phyloP scores from a whole-genome alignment of 2,113 vertebrate species.

The Vulpes lagopus region DNA sequence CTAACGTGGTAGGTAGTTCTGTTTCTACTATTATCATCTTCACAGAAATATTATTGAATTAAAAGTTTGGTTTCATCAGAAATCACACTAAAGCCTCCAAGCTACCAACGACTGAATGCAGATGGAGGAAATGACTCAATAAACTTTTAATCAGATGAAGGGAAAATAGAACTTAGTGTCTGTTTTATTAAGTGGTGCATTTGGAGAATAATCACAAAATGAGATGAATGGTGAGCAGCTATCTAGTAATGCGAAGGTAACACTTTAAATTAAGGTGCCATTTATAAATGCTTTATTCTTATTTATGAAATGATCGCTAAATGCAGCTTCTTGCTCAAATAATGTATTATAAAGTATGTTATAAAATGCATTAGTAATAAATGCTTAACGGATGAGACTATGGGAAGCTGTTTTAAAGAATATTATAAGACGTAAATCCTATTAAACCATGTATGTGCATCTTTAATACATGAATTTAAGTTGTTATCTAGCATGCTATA shows the following conservation, averaged over 20 bases:
- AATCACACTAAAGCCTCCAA: constrained; percentile 62
- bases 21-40: neutral
- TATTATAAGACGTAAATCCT: constrained; percentile 89
- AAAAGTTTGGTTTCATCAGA: constrained; percentile 76
- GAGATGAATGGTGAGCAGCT: constrained; percentile 87
- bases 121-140: constrained; percentile 85
- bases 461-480: constrained; percentile 92
- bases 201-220: constrained; percentile 87
- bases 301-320: constrained; percentile 92
- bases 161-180: constrained; percentile 85
- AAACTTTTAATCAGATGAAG: constrained; percentile 88
- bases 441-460: constrained; percentile 89
- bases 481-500: constrained; percentile 88
- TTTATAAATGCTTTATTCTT: constrained; percentile 90
- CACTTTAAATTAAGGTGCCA: constrained; percentile 90
- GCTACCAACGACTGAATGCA: constrained; percentile 78
- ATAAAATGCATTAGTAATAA: constrained; percentile 92
- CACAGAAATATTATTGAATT: constrained; percentile 65
- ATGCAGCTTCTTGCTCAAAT: constrained; percentile 89
- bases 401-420: constrained; percentile 89
- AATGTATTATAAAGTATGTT: constrained; percentile 89
- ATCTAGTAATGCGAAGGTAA: constrained; percentile 88
- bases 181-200: constrained; percentile 89
- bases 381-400: constrained; percentile 88
- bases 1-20: constrained; percentile 89